A percentile compares a stretch with the other conserved stretches of the same genome.
Evolutionary conservation across 2,113 vertebrate species (phyloP).

Genomic region (Ameiurus melas): DNA sequence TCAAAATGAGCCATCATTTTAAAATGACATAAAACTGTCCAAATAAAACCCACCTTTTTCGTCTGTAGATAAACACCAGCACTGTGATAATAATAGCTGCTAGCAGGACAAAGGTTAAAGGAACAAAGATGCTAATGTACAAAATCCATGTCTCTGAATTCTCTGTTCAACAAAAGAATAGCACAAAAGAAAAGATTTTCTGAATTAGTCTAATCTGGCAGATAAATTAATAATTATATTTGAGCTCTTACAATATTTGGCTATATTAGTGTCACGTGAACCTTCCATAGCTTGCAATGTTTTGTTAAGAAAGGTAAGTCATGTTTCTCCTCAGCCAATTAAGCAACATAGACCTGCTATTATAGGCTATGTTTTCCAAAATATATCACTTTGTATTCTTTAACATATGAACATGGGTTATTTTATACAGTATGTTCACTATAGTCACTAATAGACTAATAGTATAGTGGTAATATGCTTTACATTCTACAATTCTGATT

Average conservation of each 20-base stretch:
- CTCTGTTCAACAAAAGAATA: background rate
- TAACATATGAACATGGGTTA: background rate
- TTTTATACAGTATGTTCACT: background rate
- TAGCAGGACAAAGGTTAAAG: background rate
- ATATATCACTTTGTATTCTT: background rate
- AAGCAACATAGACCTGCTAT: background rate
- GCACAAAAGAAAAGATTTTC: background rate
- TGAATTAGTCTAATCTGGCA: background rate
- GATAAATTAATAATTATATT: background rate
- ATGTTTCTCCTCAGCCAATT: background rate
- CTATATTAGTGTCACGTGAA: background rate
- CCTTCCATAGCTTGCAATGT: background rate
- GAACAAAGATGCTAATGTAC: background rate
- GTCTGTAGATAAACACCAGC: background rate
- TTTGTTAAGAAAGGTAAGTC: background rate
- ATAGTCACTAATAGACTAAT: background rate
- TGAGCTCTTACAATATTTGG: background rate
- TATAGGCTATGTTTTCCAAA: background rate
- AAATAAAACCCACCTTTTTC: conserved; percentile 25
- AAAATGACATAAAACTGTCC: background rate
- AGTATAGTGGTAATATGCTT: background rate
- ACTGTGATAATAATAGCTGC: background rate
- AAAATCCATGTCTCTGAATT: background rate
- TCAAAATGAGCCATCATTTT: background rate
- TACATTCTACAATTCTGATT: background rate